These are phyloP conservation scores for Ladona fulva DNA, from an alignment of 1,140 invertebrate species.

Conservation along the genomic window DNA sequence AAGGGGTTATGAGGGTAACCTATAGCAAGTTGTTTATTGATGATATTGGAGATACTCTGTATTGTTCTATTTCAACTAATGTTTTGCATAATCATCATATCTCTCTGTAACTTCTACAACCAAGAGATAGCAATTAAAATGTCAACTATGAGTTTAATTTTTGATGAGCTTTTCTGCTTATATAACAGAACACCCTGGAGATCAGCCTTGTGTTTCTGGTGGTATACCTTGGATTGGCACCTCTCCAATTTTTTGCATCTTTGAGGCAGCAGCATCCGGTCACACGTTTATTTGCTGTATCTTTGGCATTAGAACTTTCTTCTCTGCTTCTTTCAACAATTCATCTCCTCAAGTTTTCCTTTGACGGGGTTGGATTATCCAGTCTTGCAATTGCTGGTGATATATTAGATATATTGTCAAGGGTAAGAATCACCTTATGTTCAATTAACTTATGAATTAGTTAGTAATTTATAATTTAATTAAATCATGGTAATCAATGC, in stretches of 20 bases:
- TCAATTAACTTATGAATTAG: too few species aligned
- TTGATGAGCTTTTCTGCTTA: too few species aligned
- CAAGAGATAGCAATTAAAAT: too few species aligned
- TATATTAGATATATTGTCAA: constrained; percentile 81
- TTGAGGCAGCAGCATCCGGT: constrained; percentile 79
- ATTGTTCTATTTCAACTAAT: too few species aligned
- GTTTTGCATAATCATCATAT: too few species aligned
- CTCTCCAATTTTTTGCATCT: constrained; percentile 83
- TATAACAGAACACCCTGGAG: constrained; percentile 71
- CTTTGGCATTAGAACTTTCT: constrained; percentile 73
- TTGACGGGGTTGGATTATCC: constrained; percentile 77
- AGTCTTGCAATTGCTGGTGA: constrained; percentile 76
- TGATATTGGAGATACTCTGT: too few species aligned
- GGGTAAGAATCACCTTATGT: constrained; percentile 60
- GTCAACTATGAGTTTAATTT: too few species aligned
- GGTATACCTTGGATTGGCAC: constrained; percentile 76
- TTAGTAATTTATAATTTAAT: too few species aligned
- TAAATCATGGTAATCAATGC: too few species aligned
- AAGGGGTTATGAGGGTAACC: too few species aligned
- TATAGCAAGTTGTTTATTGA: too few species aligned
- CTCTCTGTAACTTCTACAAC: too few species aligned
- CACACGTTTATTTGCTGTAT: constrained; percentile 82
- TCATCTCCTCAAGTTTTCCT: constrained; percentile 82
- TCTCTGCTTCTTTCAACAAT: constrained; percentile 77
- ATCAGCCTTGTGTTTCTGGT: constrained; percentile 83